Base-by-base conservation (phyloP, 1,140 invertebrate genomes). In the Tetramorium simillimum region DNA sequence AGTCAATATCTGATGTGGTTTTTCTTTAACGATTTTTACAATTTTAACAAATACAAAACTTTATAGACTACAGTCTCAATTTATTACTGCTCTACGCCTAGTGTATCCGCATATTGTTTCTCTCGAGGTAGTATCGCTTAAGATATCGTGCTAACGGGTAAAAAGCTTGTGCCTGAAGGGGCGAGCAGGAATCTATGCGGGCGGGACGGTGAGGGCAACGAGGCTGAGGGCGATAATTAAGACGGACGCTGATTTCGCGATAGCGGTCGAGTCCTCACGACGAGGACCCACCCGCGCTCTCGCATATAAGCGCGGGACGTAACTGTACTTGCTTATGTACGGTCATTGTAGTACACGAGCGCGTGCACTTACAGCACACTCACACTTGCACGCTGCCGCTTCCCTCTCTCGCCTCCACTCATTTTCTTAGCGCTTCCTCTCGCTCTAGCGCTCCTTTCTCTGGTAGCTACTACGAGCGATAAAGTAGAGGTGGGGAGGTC, bases 211-310 rank as follows among this genome's bases (percentile, higher is more conserved):
- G 75, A 69, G 40, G 16, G 16, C 21, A 70, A 37, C 28, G n/a
- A 69, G 37, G 90, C 89, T 86, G 87, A 90, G 90, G 91, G 92
- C 92, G 93, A 94, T 94, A 94, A 94, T 94, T 94, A 94, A 94
- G 93, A 94, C 92, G 91, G 91, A 94, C 93, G 93, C 91, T 93
- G 94, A 94, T 94, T 93, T 88, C 92, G 89, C 90, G 93, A 94
- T 94, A 94, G 92, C 88, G 90, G 88, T 76, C 67, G 58, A 75
- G 86, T 91, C 91, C 91, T 92, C 93, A 93, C 92, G 92, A 92
- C 82, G 86, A 86, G 86, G 76, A 90, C 82, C 81, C 80, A 80
- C 62, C 85, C 88, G 85, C 75, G 21, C 85, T 91, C 85, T 88
- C 80, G 40, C 73, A 82, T 89, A 90, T 88, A 90, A 90, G 86